phyloP scores from a whole-genome alignment of 2,113 vertebrate genomes.

The Progne subis region DNA sequence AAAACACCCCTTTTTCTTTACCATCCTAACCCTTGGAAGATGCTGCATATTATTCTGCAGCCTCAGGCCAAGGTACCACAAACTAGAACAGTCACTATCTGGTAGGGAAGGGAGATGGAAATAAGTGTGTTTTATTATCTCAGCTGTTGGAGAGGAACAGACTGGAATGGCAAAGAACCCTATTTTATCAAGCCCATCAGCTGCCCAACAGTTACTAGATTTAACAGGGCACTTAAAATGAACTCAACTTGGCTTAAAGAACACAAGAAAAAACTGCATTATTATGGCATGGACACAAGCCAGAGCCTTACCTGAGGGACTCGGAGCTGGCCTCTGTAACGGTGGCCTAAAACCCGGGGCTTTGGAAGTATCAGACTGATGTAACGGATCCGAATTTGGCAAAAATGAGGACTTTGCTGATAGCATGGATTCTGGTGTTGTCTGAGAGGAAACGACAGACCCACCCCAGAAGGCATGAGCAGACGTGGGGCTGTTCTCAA shows the following conservation, averaged over 20 bases:
- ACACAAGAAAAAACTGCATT: accelerated
- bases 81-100: not conserved
- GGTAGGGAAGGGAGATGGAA: not conserved
- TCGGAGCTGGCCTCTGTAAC: slow-evolving; percentile 92
- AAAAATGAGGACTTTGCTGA: slow-evolving; percentile 86
- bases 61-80: not conserved
- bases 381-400: slow-evolving; percentile 92
- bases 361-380: slow-evolving; percentile 95
- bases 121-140: not conserved
- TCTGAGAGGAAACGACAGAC: slow-evolving; percentile 90
- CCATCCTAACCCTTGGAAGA: not conserved
- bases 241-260: not conserved
- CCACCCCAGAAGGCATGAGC: slow-evolving; percentile 96
- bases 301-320: slow-evolving; percentile 85
- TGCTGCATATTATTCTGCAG: not conserved
- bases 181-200: not conserved
- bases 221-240: not conserved
- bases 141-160: accelerated
- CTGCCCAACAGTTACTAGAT: not conserved
- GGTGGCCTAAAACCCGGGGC: slow-evolving; percentile 94
- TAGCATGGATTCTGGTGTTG: slow-evolving; percentile 86
- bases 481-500: slow-evolving; percentile 90
- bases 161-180: not conserved
- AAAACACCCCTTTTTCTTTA: not conserved
- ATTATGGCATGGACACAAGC: accelerated